A percentile compares a stretch with the other conserved stretches of the same genome.
Conservation (phyloP, 2,113 vertebrate species). For the Chinchilla lanigera region DNA sequence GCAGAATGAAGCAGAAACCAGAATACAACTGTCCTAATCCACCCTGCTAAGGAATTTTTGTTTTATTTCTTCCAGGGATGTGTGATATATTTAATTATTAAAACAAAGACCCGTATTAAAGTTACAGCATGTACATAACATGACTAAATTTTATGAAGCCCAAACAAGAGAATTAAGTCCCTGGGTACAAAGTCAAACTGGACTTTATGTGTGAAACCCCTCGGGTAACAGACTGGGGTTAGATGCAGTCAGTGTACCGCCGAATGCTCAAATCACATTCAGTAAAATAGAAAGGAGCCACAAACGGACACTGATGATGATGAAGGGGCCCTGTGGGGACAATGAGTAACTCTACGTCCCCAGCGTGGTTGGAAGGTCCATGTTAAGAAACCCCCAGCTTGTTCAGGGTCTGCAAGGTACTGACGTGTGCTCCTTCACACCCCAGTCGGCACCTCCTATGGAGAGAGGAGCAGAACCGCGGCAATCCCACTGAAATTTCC, state of each 20-base stretch:
- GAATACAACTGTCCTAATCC: neutral
- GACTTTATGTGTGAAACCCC: neutral
- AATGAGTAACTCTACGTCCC: neutral
- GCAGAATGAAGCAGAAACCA: neutral
- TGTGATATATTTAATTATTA: neutral
- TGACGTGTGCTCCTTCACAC: neutral
- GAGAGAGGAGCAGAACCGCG: neutral
- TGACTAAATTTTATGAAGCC: neutral
- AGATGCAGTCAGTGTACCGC: neutral
- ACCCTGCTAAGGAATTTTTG: neutral
- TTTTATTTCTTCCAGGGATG: neutral
- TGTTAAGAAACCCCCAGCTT: neutral
- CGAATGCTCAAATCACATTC: neutral
- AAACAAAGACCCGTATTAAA: neutral
- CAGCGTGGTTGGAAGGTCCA: rapidly evolving
- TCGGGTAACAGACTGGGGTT: neutral
- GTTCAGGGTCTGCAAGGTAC: neutral
- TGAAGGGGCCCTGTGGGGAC: rapidly evolving
- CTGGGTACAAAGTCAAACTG: neutral
- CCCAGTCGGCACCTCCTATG: constrained; percentile 3
- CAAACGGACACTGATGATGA: rapidly evolving
- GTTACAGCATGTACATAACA: neutral
- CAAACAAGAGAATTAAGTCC: constrained; percentile 20
- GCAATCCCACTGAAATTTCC: rapidly evolving
- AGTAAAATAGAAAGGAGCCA: neutral